A percentile compares a stretch with the other conserved stretches of the same genome.
These are phyloP conservation scores for Seriola quinqueradiata DNA, from an alignment of 2,113 vertebrate genomes.

Conservation along the genomic window DNA sequence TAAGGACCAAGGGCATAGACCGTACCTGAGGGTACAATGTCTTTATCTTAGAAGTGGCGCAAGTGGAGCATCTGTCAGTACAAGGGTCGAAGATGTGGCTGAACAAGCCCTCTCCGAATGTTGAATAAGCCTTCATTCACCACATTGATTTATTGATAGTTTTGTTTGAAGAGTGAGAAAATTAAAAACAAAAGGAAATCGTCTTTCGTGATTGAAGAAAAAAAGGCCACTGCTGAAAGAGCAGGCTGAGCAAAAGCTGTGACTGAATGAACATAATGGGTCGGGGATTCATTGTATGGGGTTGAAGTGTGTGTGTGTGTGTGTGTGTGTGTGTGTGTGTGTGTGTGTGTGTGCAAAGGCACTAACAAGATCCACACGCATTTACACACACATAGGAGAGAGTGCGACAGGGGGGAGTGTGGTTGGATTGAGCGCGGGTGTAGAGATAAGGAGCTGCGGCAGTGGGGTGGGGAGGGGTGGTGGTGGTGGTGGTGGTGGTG, in stretches of 20 bases:
- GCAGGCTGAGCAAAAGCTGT: conserved; percentile 20
- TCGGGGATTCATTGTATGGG: conserved; percentile 28
- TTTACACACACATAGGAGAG: conserved; percentile 41
- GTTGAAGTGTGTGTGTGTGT: neutral
- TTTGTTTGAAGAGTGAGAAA: neutral
- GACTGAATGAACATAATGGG: conserved; percentile 28
- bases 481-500: neutral
- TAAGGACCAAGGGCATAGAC: neutral
- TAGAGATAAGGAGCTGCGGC: conserved; percentile 82
- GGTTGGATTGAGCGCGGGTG: conserved; percentile 64
- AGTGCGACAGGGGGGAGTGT: conserved; percentile 54
- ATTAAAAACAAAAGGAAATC: conserved; percentile 11
- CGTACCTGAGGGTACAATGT: neutral
- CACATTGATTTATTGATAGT: neutral
- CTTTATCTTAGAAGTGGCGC: conserved; percentile 5
- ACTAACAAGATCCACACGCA: conserved; percentile 49
- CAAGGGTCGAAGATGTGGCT: neutral
- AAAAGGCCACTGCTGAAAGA: conserved; percentile 17
- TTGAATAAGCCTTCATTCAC: conserved; percentile 4
- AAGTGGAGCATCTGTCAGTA: neutral
- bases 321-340: conserved; percentile 9
- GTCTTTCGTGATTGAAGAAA: neutral
- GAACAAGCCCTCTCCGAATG: neutral
- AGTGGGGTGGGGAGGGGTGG: conserved; percentile 43
- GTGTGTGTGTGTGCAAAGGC: conserved; percentile 41